Evolutionary conservation across 2,113 vertebrate genomes (phyloP), one percentile per base, ranked within the genome.

Genomic region (Tetrax tetrax): DNA sequence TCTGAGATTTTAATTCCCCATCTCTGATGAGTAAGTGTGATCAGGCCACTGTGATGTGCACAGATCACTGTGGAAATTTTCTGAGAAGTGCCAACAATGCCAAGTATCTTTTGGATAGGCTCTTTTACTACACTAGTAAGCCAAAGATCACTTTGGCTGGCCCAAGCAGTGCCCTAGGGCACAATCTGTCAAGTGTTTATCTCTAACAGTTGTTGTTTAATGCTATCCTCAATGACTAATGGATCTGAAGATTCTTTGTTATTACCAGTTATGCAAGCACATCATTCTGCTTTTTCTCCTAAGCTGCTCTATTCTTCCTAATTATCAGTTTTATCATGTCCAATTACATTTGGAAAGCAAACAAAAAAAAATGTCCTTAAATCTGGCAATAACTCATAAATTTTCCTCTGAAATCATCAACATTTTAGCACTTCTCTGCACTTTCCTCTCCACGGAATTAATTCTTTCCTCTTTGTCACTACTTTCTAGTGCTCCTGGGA

Each of bases 381-480:
- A 84, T 66, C 60, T 93, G 68, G 37, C 64, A 78, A 54, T 47
- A 66, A 90, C 3, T 23, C 4, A 28, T 25, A 84, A 47, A 5
- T 20, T 82, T 89, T 89, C 35, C 60, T 69, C 54, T 37, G 45
- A 82, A 77, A 60, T 51, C 6, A 72, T 77, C 70, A 77, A 35
- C 14, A 20, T 41, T 80, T 87, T 75, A 80, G 71, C 51, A 53
- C 12, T 80, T 74, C 43, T 79, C 43, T 89, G 27, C n/a, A 70
- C 29, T 70, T 89, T 68, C 20, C 41, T 72, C 28, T 80, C 71
- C 11, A 35, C 1, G 3, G 16, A 86, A 79, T 87, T 87, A 93
- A 71, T 95, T 91, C 13, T 75, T 94, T 95, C 81, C 86, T 78
- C 72, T 86, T 86, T 89, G 74, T 75, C 89, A 65, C 61, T 89